These are phyloP conservation scores for Brachypalpus laphriformis DNA, from an alignment of 2,888 invertebrate genomes.

Conservation along the genomic window DNA sequence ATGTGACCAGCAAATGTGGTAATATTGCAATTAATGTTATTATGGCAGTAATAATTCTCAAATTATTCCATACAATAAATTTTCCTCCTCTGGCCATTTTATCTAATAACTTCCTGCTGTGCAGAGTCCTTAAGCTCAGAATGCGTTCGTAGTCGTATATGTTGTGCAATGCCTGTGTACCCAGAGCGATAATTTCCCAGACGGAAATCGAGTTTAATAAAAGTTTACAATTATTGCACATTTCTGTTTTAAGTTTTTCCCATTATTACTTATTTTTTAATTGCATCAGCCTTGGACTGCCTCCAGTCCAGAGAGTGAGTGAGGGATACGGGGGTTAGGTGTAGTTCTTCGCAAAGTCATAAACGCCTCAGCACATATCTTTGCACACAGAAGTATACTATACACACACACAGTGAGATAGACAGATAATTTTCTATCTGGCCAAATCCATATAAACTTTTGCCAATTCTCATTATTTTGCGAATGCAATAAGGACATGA, in stretches of 20 bases:
- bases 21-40: constrained; percentile 71
- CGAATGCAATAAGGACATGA: constrained; percentile 67
- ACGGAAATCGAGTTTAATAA: constrained; percentile 70
- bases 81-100: constrained; percentile 56
- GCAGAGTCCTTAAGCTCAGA: constrained; percentile 37
- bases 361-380: constrained; percentile 39
- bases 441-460: constrained; percentile 67
- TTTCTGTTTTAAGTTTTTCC: constrained; percentile 67
- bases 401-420: neutral
- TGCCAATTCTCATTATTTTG: constrained; percentile 73
- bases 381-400: neutral
- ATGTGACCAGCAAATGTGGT: constrained; percentile 63
- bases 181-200: constrained; percentile 53
- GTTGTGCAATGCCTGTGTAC: neutral
- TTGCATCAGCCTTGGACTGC: constrained; percentile 39
- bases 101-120: constrained; percentile 69
- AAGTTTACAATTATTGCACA: constrained; percentile 72
- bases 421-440: neutral
- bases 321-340: neutral
- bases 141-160: constrained; percentile 1
- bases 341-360: constrained; percentile 39
- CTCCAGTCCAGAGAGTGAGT: no score
- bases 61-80: constrained; percentile 71
- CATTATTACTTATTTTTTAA: constrained; percentile 69
- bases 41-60: constrained; percentile 68